These are phyloP conservation scores for Suricata suricatta DNA, from an alignment of 2,113 vertebrate species.

Conservation along the genomic window DNA sequence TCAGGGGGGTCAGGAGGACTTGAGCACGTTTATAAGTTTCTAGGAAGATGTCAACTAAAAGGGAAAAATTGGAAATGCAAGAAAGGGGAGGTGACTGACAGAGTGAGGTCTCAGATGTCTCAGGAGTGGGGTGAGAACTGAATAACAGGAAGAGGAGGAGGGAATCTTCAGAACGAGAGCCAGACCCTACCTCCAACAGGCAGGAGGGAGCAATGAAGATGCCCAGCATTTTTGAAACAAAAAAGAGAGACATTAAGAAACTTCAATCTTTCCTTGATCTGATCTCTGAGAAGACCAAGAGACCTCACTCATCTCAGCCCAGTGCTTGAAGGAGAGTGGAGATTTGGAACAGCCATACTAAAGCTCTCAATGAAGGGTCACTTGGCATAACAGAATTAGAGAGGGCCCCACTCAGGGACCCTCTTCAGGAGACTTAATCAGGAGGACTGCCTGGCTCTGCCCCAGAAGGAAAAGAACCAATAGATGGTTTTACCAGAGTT, in stretches of 20 bases:
- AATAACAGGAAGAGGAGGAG: neutral
- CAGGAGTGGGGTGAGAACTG: slow-evolving; percentile 8
- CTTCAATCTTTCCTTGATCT: neutral
- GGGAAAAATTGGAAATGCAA: slow-evolving; percentile 60
- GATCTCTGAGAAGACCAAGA: slow-evolving; percentile 1
- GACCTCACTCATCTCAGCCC: neutral
- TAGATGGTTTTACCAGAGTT: neutral
- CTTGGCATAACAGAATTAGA: neutral
- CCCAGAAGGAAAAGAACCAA: neutral
- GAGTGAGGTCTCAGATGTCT: slow-evolving; percentile 7
- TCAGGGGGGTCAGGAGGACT: slow-evolving; percentile 77
- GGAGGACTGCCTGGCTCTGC: neutral
- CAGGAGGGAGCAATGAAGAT: neutral
- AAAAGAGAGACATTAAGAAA: neutral
- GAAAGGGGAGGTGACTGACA: slow-evolving; percentile 36
- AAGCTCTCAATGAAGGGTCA: neutral
- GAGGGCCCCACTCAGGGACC: neutral
- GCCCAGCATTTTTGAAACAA: neutral
- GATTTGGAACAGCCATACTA: neutral
- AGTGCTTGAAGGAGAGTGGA: neutral
- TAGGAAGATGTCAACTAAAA: slow-evolving; percentile 66
- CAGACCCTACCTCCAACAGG: neutral
- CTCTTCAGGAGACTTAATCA: neutral
- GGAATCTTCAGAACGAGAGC: neutral
- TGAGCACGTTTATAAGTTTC: slow-evolving; percentile 62